Conservation (phyloP, 2,888 invertebrate species). For the Catocala nupta region DNA sequence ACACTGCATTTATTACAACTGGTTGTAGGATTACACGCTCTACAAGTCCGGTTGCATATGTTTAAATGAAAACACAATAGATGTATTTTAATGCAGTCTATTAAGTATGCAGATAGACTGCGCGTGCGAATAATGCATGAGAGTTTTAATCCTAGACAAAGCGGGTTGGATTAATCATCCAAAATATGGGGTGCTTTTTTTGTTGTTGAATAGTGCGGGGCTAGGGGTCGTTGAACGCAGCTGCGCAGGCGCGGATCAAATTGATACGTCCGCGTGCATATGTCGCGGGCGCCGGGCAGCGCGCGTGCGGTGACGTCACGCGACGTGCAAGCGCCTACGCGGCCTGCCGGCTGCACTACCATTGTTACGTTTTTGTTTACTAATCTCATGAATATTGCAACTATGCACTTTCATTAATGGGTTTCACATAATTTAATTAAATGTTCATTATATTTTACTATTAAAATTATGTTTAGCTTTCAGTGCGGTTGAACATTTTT, state of each 20-base stretch:
- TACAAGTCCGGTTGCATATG: constrained; percentile 44
- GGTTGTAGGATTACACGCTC: constrained; percentile 57
- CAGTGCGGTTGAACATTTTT: not conserved
- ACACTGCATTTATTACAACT: constrained; percentile 51
- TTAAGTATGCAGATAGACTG: constrained; percentile 73
- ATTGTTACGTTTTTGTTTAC: constrained; percentile 40
- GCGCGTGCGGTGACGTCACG: constrained; percentile 73
- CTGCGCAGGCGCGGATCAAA: constrained; percentile 82
- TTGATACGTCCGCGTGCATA: constrained; percentile 74
- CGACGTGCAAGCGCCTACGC: constrained; percentile 46
- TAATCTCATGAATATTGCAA: constrained; percentile 51
- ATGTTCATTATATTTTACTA: not conserved
- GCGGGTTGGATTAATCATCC: constrained; percentile 77
- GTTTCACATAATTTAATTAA: constrained; percentile 4
- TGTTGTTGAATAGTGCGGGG: constrained; percentile 54
- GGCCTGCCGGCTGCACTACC: constrained; percentile 35
- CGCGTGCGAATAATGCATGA: constrained; percentile 74
- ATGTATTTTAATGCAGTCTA: constrained; percentile 67
- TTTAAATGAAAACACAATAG: constrained; percentile 57
- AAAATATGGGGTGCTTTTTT: constrained; percentile 74
- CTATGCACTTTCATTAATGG: not conserved
- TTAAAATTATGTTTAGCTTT: not conserved
- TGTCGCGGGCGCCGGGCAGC: constrained; percentile 58
- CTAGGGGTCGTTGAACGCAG: constrained; percentile 79
- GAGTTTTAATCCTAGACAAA: constrained; percentile 77